Conservation (phyloP, 2,797 vertebrate genomes). For the Adelosebastes latens region DNA sequence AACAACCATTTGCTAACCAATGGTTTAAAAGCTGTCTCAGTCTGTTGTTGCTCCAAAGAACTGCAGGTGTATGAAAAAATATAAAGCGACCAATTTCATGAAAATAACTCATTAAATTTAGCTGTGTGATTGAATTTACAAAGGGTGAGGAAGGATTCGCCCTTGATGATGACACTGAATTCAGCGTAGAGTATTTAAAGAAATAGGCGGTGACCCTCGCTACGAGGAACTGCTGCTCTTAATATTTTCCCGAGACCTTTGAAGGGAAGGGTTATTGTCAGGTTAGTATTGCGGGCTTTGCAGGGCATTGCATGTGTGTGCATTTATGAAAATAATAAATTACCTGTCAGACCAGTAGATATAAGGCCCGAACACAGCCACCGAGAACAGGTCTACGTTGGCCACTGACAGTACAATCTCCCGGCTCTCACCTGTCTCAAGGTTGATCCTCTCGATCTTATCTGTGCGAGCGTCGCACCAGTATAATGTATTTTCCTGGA, state of each 20-base stretch:
- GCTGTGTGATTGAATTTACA: conserved; percentile 60
- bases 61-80: not conserved
- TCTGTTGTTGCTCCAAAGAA: not conserved
- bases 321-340: conserved; percentile 93
- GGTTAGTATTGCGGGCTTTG: conserved; percentile 82
- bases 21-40: not conserved
- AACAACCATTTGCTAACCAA: not conserved
- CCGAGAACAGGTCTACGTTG: conserved; percentile 98
- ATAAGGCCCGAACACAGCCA: conserved; percentile 97
- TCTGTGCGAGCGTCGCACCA: conserved; percentile 98
- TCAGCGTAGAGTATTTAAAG: conserved; percentile 62
- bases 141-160: conserved; percentile 47
- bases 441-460: conserved; percentile 99
- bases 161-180: conserved; percentile 65
- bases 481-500: conserved; percentile 98
- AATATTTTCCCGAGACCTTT: conserved; percentile 71
- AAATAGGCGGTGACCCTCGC: conserved; percentile 60
- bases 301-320: conserved; percentile 76
- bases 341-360: conserved; percentile 99
- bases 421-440: conserved; percentile 95
- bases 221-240: conserved; percentile 49
- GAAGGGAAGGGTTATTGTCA: conserved; percentile 82
- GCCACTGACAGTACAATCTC: conserved; percentile 96
- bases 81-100: conserved; percentile 49
- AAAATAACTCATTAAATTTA: conserved; percentile 76